Evolutionary conservation across 2,113 vertebrate genomes (phyloP).

Genomic region (Tupaia tana): DNA sequence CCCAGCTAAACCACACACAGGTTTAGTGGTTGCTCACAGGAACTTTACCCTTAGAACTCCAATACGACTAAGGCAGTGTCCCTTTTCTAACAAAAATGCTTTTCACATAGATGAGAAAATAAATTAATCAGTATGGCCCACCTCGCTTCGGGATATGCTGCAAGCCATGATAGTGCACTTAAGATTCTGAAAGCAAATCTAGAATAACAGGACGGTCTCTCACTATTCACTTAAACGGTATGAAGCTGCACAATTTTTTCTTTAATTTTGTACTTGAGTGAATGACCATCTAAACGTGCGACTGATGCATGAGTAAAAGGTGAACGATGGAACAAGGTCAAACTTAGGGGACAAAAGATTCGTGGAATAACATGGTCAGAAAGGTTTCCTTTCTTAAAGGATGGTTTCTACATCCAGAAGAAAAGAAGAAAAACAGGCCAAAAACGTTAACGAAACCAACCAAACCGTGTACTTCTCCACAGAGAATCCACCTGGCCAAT

Average conservation of each 20-base stretch:
- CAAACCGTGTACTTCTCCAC: neutral
- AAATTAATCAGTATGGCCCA: neutral
- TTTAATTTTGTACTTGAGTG: neutral
- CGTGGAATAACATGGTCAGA: neutral
- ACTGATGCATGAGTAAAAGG: conserved; percentile 16
- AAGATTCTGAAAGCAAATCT: conserved; percentile 42
- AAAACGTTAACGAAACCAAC: neutral
- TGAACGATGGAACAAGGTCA: conserved; percentile 77
- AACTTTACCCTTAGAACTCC: neutral
- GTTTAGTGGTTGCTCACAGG: neutral
- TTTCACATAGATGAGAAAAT: neutral
- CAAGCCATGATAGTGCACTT: conserved; percentile 28
- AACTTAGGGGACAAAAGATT: conserved; percentile 75
- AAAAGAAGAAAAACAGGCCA: neutral
- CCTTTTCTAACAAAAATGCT: conserved; percentile 11
- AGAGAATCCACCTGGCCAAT: neutral
- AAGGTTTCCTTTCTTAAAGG: neutral
- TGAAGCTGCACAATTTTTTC: neutral
- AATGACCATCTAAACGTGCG: neutral
- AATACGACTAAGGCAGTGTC: conserved; percentile 20
- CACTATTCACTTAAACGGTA: neutral
- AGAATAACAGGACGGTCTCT: neutral
- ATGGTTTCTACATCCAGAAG: neutral
- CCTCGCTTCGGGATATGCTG: neutral
- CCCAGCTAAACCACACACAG: neutral